Base-by-base conservation (phyloP, 1,140 invertebrate genomes). In the Archivesica marissinica region DNA sequence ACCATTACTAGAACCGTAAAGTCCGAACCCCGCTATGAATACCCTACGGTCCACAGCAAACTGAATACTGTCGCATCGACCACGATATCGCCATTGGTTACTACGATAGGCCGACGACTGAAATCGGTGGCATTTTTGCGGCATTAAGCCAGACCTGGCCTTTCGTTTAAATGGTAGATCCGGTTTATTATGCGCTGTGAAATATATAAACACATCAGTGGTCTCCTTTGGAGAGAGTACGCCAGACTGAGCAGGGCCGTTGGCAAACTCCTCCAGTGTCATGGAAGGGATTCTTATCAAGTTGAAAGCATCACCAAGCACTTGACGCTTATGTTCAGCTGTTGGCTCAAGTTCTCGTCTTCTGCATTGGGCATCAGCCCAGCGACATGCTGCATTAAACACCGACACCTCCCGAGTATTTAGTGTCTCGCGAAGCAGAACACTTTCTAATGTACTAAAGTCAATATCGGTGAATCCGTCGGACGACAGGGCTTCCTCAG, bases 81-180 rank as follows among this genome's bases (percentile, higher is more conserved):
- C 97, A 91, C 96, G 96, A 90, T 98, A 98, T 2, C 97, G 96
- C 97, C 97, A 98, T 88, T 99, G 98, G 93, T 99, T 99, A 90
- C 97, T 98, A 88, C 98, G 96, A 93, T 99, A 99, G 3, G 98
- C 98, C 91, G 97, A 98, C 0, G 98, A 99, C 93, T 98, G 97
- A 93, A 99, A 99, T 92, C 98, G 95, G 93, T 98, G 98, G 91
- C 98, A 98, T 17, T 98, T 83, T 95, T 98, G 97, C 86, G 98
- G 96, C 94, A 97, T 97, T 9, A 99, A 94, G 82, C 98, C 98
- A 80, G 96, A 95, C 89, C 98, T 95, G 3, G 96, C 94, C 92
- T 97, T 97, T 25, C 96, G 96, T 11, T 97, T 96, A 92, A 97
- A 99, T 64, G 95, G 95, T 15, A 99, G 94, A 80, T 94, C 94